Conservation (phyloP, 2,113 vertebrate species). For the Brachirus orientalis region DNA sequence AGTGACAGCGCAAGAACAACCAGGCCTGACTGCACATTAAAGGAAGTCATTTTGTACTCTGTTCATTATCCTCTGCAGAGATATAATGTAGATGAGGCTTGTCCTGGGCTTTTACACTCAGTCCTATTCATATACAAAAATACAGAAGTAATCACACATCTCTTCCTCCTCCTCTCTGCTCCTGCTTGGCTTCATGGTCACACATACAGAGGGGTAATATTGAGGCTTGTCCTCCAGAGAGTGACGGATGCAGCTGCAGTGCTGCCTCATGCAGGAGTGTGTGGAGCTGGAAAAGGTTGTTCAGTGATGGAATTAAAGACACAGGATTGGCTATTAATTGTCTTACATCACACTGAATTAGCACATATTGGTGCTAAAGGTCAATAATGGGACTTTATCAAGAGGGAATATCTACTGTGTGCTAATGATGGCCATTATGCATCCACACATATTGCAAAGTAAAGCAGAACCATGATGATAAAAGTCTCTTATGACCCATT, state of each 20-base stretch:
- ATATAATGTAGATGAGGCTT: not conserved
- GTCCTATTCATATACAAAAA: no score
- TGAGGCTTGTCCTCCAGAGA: constrained; percentile 20
- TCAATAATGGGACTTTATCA: constrained; percentile 19
- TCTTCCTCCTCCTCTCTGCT: not conserved
- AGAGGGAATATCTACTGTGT: constrained; percentile 20
- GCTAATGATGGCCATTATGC: constrained; percentile 33
- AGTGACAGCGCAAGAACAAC: constrained; percentile 64
- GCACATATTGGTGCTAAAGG: constrained; percentile 9
- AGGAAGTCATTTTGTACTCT: not conserved
- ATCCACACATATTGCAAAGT: constrained; percentile 23
- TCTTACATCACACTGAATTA: constrained; percentile 1
- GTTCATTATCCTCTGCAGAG: no score
- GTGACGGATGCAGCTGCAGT: constrained; percentile 19
- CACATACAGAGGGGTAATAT: not conserved
- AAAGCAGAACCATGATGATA: constrained; percentile 12
- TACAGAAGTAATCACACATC: no score
- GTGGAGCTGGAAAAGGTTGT: constrained; percentile 39
- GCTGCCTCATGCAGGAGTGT: constrained; percentile 22
- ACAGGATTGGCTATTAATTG: constrained; percentile 23
- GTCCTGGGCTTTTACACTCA: no score
- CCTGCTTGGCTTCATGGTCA: constrained; percentile 1
- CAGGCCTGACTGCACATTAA: constrained; percentile 2
- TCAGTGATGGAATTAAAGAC: constrained; percentile 34
- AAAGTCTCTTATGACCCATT: no score